Evolutionary conservation across 2,797 vertebrate genomes (phyloP), one percentile per base, ranked within the genome.

Genomic region (Xenops minutus): DNA sequence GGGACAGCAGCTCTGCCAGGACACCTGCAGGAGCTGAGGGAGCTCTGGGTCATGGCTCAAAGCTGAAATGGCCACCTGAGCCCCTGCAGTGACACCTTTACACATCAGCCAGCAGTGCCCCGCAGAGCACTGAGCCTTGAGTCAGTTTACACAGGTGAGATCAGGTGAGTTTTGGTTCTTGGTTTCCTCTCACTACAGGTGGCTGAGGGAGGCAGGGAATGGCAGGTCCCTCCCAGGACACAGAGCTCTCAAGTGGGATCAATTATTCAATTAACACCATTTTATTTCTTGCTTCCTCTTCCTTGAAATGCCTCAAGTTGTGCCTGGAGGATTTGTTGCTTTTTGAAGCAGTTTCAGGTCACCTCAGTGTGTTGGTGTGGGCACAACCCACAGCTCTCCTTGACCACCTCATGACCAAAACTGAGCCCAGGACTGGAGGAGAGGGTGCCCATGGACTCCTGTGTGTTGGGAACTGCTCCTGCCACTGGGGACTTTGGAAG

Each of bases 371-470:
- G 2, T 44, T 18, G 66, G 32, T n/a, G 44, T 0, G 3, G 41
- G 22, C 18, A 51, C 24, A 32, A 36, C 44, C 22, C n/a, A 55
- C 20, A 61, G 16, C 29, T 56, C 0, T 39, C 34, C 34, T 20
- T 23, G 29, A 6, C 16, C 34, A 24, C 10, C 26, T 30, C 1
- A 0, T 12, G n/a, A 5, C 36, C 37, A 48, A 37, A 71, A 17
- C 21, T 13, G 24, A 11, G 6, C 39, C 55, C 10, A 20, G 68
- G 48, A 30, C 23, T 72, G 64, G n/a, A 3, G 0, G 3, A n/a
- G 29, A 44, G 3, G 0, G 0, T 30, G 22, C 32, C 41, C 0
- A 3, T 15, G 37, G 27, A 8, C 34, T 23, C n/a, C 39, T 44
- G 14, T 5, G 34, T 30, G 2, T 2, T 3, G 2, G 78, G 46